phyloP scores from a whole-genome alignment of 2,113 vertebrate genomes.

The Chitala chitala region DNA sequence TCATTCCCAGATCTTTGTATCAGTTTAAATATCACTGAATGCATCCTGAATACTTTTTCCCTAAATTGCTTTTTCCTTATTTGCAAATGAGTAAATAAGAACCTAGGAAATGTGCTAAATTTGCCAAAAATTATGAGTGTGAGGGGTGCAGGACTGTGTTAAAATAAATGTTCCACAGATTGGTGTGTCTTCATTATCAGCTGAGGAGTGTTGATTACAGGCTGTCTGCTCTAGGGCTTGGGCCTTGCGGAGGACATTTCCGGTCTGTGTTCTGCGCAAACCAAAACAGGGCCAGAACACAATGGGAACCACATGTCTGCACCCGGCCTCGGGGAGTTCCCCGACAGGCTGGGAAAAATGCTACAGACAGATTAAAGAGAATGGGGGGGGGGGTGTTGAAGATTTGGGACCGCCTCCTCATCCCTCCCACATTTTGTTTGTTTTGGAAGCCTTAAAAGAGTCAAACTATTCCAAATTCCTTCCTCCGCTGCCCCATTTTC shows the following conservation, averaged over 20 bases:
- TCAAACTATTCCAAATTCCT: slow-evolving; percentile 10
- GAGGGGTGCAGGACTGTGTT: neutral
- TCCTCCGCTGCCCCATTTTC: neutral
- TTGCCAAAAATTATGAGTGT: too few species aligned
- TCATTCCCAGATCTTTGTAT: neutral
- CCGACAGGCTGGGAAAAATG: slow-evolving; percentile 24
- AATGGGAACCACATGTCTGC: slow-evolving; percentile 34
- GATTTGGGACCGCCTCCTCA: slow-evolving; percentile 9
- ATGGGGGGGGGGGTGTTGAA: neutral
- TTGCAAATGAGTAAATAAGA: too few species aligned
- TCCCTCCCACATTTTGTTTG: slow-evolving; percentile 22
- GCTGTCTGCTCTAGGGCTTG: slow-evolving; percentile 21
- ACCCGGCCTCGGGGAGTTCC: slow-evolving; percentile 18
- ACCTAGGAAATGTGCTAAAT: too few species aligned
- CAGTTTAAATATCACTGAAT: neutral
- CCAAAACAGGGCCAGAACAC: slow-evolving; percentile 29
- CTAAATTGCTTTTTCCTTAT: neutral
- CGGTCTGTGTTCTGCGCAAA: slow-evolving; percentile 29
- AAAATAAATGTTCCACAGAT: neutral
- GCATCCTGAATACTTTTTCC: neutral
- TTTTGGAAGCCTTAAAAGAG: slow-evolving; percentile 31
- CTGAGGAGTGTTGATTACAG: slow-evolving; percentile 24
- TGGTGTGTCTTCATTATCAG: neutral
- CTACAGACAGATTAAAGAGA: slow-evolving; percentile 26
- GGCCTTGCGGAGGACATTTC: slow-evolving; percentile 18